Conservation (phyloP, 1,140 invertebrate genomes). For the Tetragnatha versicolor region DNA sequence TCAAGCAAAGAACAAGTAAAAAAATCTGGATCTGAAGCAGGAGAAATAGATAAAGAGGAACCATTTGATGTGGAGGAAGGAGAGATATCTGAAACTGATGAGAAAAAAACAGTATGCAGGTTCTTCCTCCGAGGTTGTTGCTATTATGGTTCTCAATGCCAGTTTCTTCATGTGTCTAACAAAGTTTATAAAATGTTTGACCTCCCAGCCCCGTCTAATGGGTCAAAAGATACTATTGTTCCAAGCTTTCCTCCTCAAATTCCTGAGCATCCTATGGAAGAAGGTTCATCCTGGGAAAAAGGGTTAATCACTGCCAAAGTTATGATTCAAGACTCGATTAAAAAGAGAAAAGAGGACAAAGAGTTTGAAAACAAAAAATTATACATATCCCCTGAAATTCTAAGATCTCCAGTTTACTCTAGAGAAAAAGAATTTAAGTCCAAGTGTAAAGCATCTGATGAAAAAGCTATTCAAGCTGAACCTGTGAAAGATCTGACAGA, state of each 20-base stretch:
- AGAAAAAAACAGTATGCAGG: not conserved
- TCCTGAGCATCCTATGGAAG: not conserved
- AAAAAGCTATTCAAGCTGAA: too few relatives aligned
- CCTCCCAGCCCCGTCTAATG: not conserved
- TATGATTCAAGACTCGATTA: not conserved
- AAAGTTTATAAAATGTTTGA: slow-evolving; percentile 35
- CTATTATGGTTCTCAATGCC: not conserved
- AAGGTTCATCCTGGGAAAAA: not conserved
- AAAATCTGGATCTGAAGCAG: not conserved
- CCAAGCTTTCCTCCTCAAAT: not conserved
- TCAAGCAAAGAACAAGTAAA: not conserved
- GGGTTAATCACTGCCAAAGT: slow-evolving; percentile 6
- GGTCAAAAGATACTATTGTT: not conserved
- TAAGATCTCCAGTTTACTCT: not conserved
- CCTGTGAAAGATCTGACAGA: not conserved
- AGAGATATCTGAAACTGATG: slow-evolving; percentile 18
- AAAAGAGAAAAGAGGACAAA: slow-evolving; percentile 7
- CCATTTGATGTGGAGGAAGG: slow-evolving; percentile 28
- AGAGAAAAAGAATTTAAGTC: not conserved
- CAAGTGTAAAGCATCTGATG: not conserved
- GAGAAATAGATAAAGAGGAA: not conserved
- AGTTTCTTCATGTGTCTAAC: slow-evolving; percentile 5
- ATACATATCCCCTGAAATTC: not conserved
- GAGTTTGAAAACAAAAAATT: not conserved
- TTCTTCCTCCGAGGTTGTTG: slow-evolving; percentile 16